phyloP scores from a whole-genome alignment of 2,888 invertebrate species.

The Ferrisia virgata region DNA sequence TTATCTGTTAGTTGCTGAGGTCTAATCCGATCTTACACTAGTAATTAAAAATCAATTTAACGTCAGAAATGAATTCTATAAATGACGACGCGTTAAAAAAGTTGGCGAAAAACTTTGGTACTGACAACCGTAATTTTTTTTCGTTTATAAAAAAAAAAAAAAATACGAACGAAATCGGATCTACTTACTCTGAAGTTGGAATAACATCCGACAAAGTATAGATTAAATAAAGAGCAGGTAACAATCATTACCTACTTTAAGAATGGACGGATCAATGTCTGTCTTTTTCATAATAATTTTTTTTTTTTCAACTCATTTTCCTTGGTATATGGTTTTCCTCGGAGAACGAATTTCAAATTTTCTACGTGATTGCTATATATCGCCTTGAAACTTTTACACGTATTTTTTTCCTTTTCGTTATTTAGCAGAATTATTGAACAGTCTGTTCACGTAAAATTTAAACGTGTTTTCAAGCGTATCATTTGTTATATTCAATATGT shows the following conservation, averaged over 20 bases:
- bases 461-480: not conserved
- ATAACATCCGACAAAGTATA: not conserved
- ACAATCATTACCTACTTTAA: constrained; percentile 14
- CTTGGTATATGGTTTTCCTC: constrained; percentile 1
- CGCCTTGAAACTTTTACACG: not conserved
- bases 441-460: constrained; percentile 15
- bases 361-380: constrained; percentile 12
- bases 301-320: constrained; percentile 13
- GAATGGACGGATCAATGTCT: not conserved
- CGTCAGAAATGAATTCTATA: too few relatives aligned
- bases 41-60: not conserved
- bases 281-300: not conserved
- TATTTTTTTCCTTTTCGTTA: not conserved
- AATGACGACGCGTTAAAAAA: too few relatives aligned
- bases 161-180: too few relatives aligned
- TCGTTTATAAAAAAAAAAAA: too few relatives aligned
- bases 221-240: constrained; percentile 1
- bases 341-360: constrained; percentile 1
- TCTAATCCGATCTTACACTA: too few relatives aligned
- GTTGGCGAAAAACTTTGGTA: too few relatives aligned
- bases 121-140: too few relatives aligned
- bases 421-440: not conserved
- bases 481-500: constrained; percentile 1
- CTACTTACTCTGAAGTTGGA: too few relatives aligned
- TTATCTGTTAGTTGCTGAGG: too few relatives aligned